Conservation (phyloP, 2,113 vertebrate genomes). For the Camelus bactrianus region DNA sequence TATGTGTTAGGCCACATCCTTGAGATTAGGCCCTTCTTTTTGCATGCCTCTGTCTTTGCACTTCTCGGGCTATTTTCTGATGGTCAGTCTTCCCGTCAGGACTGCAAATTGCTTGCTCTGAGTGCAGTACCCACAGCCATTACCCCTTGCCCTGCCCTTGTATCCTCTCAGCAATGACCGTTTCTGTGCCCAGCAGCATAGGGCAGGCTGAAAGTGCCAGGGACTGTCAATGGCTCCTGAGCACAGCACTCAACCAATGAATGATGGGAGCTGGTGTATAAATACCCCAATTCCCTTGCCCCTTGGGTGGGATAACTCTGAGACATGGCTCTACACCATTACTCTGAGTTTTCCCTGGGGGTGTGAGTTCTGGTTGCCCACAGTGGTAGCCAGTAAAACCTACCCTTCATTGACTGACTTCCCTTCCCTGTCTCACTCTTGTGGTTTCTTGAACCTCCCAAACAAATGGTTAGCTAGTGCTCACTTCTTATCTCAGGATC, state of each 20-base stretch:
- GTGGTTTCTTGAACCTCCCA: not conserved
- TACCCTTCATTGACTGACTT: not conserved
- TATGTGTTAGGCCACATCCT: not conserved
- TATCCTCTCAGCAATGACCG: not conserved
- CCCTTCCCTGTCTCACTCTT: not conserved
- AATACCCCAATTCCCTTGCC: not conserved
- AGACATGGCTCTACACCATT: not conserved
- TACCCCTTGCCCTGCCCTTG: not conserved
- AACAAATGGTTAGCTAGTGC: not conserved
- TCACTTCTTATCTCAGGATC: not conserved
- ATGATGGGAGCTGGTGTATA: not conserved
- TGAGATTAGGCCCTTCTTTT: not conserved
- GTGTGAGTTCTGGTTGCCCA: not conserved
- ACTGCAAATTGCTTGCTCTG: not conserved
- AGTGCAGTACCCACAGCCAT: not conserved
- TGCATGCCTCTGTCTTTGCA: not conserved
- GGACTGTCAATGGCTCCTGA: not conserved
- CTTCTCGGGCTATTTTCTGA: not conserved
- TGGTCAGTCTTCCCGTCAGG: not conserved
- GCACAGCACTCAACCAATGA: not conserved
- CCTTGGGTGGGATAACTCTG: not conserved
- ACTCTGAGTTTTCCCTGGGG: not conserved
- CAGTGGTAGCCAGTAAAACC: not conserved
- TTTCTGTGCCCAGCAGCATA: not conserved
- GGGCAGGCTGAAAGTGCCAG: not conserved